Base-by-base conservation (phyloP, 2,888 invertebrate species). In the Coenonympha arcania region DNA sequence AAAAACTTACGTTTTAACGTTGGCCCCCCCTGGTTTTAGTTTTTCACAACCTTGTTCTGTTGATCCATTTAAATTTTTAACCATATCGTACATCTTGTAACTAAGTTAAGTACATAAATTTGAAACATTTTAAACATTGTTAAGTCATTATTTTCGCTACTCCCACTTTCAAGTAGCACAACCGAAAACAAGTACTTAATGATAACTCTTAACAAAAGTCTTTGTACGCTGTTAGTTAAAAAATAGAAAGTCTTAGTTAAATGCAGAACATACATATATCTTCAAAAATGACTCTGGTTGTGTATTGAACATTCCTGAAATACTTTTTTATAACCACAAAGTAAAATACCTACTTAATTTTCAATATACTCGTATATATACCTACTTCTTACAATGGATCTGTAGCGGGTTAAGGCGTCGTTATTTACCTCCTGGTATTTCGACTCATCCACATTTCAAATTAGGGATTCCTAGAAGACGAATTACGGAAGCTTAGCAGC, bases 391-490 rank as follows among this genome's bases (percentile, higher is more conserved):
- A n/a, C n/a, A n/a, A n/a, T n/a, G n/a, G n/a, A n/a, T n/a, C n/a
- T n/a, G n/a, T n/a, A 16, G 36, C 42, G 28, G 34, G 34, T 36
- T 42, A 36, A 15, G 13, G 34, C 24, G 4, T 31, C 28, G 37
- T 52, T 52, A 64, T 65, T 71, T 65, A 73, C 69, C 67, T 68
- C 62, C 57, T 61, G 70, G 71, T 69, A 75, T 79, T 76, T 72
- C 65, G 70, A 72, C 70, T 77, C 79, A 76, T 83, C 73, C 82
- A 80, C 80, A 83, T 83, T 82, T 82, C 79, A 83, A 86, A 86
- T 86, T 82, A 86, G 79, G 83, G 83, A 85, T 85, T 84, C 85
- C 84, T 76, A 59, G 62, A 84, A 85, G 85, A 85, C 84, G 84
- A 84, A 86, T 86, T 81, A 76, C 78, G 77, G 76, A 74, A 73